Evolutionary conservation across 2,888 invertebrate species (phyloP), one percentile per base, ranked within the genome.

Genomic region (Rhorus exstirpatorius): DNA sequence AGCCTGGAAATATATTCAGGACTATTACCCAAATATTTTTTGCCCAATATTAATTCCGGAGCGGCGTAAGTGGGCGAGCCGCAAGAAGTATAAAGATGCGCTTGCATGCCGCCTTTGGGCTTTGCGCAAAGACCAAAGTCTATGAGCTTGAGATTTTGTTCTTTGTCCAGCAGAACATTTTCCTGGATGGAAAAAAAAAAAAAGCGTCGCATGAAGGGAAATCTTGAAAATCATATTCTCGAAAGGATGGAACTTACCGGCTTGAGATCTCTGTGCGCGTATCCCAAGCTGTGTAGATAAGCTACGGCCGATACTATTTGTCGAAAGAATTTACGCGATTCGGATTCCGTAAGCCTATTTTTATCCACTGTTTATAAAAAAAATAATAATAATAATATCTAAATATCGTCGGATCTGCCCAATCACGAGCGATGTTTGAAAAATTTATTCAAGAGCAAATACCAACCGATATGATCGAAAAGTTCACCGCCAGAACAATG

Each of bases 61-160:
- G 96, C 96, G 68, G 96, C 96, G 92, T 97, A 97, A 0, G 96
- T 96, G 55, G 96, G 96, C 71, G 96, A 96, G 0, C 97, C 97
- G 93, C 97, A 97, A 41, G 96, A 96, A 10, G 96, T 96, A 77
- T 93, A 94, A 79, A 96, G 91, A 83, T 94, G 94, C 55, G 94
- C 93, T 81, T 94, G 94, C 93, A 96, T 94, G 12, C 96, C 96
- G 84, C 95, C 96, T 88, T 94, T 93, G 1, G 95, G 94, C 88
- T 95, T 95, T 6, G 97, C 97, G 93, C 97, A 97, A 55, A 97
- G 93, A 17, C 97, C 97, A 94, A 97, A 97, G 92, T 97, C 97
- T 85, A 97, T 97, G 72, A 97, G 92, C 90, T 97, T 97, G 67
- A 97, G 93, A 88, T 96, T 95, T 88, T 96, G 95, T 60, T 96